A percentile compares a stretch with the other conserved stretches of the same genome.
phyloP scores from a whole-genome alignment of 2,888 invertebrate genomes.

The Ornithoptera priamus region DNA sequence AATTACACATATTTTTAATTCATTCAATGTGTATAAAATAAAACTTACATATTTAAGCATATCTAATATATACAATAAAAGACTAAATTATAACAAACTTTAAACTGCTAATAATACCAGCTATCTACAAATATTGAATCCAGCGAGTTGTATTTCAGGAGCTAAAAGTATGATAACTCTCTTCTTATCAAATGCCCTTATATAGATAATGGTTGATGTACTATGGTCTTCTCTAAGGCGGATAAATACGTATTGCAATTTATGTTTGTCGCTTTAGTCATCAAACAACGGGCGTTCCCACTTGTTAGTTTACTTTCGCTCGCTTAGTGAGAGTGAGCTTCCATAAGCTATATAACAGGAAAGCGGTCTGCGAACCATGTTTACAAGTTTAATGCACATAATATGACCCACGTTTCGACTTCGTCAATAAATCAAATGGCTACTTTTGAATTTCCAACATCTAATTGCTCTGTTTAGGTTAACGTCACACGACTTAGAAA shows the following conservation, averaged over 20 bases:
- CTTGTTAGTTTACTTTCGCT: conserved; percentile 63
- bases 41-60: no score
- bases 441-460: conserved; percentile 26
- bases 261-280: conserved; percentile 26
- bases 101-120: no score
- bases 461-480: neutral
- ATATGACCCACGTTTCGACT: conserved; percentile 31
- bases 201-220: neutral
- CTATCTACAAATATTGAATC: no score
- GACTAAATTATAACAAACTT: no score
- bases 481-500: neutral
- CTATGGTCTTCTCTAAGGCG: neutral
- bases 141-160: no score
- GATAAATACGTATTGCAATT: conserved; percentile 25
- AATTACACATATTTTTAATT: no score
- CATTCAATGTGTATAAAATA: no score
- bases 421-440: conserved; percentile 44
- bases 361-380: conserved; percentile 41
- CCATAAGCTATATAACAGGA: conserved; percentile 40
- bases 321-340: conserved; percentile 57
- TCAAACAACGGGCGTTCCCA: conserved; percentile 35
- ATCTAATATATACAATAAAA: no score
- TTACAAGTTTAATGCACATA: conserved; percentile 49
- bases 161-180: no score
- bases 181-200: neutral